phyloP scores from a whole-genome alignment of 2,888 invertebrate species.

The Parelbella ahira region DNA sequence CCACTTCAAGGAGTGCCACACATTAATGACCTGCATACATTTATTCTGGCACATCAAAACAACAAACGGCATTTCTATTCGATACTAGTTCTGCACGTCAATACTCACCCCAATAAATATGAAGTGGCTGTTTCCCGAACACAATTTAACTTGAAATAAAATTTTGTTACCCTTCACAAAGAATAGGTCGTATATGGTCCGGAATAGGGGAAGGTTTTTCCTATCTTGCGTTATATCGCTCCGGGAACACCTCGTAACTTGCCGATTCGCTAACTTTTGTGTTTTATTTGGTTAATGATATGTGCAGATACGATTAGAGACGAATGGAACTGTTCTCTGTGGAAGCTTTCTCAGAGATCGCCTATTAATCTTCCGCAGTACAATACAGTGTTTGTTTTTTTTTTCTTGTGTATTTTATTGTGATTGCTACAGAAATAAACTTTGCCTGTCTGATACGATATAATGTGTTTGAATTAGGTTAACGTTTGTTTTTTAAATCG shows the following conservation, averaged over 20 bases:
- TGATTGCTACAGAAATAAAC: too few species aligned
- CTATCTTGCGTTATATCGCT: constrained; percentile 56
- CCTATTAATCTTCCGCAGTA: constrained; percentile 3
- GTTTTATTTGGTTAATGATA: constrained; percentile 56
- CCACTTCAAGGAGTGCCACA: too few species aligned
- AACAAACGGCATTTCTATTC: constrained; percentile 4
- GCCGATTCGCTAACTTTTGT: constrained; percentile 58
- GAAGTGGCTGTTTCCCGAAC: constrained; percentile 66
- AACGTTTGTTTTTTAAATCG: too few species aligned
- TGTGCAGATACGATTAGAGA: constrained; percentile 31
- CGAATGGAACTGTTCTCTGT: constrained; percentile 19
- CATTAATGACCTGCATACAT: too few species aligned
- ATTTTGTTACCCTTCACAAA: constrained; percentile 68
- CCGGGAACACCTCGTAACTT: constrained; percentile 59
- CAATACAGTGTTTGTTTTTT: too few species aligned
- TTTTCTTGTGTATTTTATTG: constrained; percentile 1
- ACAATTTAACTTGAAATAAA: constrained; percentile 78
- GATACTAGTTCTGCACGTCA: constrained; percentile 33
- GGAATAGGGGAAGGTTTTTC: constrained; percentile 52
- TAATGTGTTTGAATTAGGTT: too few species aligned
- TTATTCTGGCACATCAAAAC: too few species aligned
- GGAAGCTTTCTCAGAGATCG: constrained; percentile 4
- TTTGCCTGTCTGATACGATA: too few species aligned
- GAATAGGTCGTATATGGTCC: constrained; percentile 65
- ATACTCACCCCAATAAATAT: constrained; percentile 63